Percentiles rank a stretch among this genome's conserved stretches.
phyloP scores from a whole-genome alignment of 2,113 vertebrate species.

The Xenotilapia longispinis region DNA sequence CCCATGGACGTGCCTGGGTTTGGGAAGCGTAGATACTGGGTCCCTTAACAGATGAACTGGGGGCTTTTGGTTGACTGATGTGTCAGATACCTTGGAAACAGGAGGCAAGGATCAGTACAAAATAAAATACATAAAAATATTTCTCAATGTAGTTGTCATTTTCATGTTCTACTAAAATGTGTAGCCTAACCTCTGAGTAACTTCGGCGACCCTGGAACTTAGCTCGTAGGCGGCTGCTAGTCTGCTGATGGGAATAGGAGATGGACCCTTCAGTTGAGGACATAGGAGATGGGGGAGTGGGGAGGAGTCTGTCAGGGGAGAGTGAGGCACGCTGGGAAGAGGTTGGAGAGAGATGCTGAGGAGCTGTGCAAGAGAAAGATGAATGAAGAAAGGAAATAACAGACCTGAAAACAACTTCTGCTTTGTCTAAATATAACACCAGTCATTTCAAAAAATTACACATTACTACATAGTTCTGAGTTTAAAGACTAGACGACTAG shows the following conservation, averaged over 20 bases:
- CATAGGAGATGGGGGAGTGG: constrained; percentile 45
- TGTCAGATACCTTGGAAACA: constrained; percentile 76
- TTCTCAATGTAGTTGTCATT: background rate
- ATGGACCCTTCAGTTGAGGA: constrained; percentile 67
- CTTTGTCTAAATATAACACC: background rate
- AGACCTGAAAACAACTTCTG: background rate
- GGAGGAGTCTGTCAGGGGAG: constrained; percentile 46
- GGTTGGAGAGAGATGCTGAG: constrained; percentile 37
- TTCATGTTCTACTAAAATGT: background rate
- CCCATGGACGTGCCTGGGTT: constrained; percentile 76
- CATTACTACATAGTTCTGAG: background rate
- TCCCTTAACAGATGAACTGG: constrained; percentile 71
- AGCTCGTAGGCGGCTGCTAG: constrained; percentile 79
- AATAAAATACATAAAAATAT: background rate
- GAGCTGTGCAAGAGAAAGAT: background rate
- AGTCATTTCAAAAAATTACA: background rate
- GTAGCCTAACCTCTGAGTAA: constrained; percentile 78
- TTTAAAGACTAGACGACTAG: background rate
- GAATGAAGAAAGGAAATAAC: background rate
- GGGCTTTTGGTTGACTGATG: constrained; percentile 67
- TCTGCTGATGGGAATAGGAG: constrained; percentile 71
- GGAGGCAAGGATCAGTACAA: background rate
- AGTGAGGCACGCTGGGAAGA: constrained; percentile 58
- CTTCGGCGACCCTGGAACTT: constrained; percentile 90
- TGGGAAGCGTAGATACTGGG: constrained; percentile 81